Base-by-base conservation (phyloP, 2,113 vertebrate species). In the Lophius piscatorius region DNA sequence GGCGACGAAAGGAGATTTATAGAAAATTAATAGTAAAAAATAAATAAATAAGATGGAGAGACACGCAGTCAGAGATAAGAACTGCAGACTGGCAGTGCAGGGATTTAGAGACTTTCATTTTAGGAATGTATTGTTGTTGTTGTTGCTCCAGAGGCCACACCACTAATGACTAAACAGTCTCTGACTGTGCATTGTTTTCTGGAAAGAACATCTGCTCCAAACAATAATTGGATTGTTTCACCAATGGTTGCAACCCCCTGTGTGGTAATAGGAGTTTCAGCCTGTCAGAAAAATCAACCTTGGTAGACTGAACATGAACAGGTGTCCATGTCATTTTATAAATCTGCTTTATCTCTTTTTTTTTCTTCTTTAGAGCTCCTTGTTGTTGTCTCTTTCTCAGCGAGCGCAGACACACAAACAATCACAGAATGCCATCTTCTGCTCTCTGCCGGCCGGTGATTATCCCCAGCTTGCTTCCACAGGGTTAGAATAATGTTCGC, bases 171-270 rank as follows among this genome's bases (percentile, higher is more conserved):
- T 62, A 33, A 72, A 70, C 18, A 57, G 35, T 69, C 39, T 42
- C 72, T 51, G 47, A 26, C 24, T 58, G 31, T 12, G 6, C 39
- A 61, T 64, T 78, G 62, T 82, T 72, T 78, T 72, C 47, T 45
- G 17, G 31, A 57, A 40, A 47, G 56, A 82, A 78, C 84, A 87
- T 87, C 79, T 87, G 79, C 68, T 81, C 29, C 50, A 41, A 58
- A 81, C 71, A 63, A 70, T 84, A 87, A 84, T 87, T 86, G 70
- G 81, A 69, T 64, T 63, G 61, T 76, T 82, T 78, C 50, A 63
- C 74, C 72, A 60, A 70, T 81, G 47, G 48, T 22, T 26, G 14
- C 38, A 48, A 49, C 74, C 79, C 76, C 79, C 45, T 16, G 69
- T 76, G 79, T 72, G 45, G 63, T 71, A 81, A 79, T 74, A 58